Conservation (phyloP, 1,140 invertebrate genomes). For the Plectus sambesii region DNA sequence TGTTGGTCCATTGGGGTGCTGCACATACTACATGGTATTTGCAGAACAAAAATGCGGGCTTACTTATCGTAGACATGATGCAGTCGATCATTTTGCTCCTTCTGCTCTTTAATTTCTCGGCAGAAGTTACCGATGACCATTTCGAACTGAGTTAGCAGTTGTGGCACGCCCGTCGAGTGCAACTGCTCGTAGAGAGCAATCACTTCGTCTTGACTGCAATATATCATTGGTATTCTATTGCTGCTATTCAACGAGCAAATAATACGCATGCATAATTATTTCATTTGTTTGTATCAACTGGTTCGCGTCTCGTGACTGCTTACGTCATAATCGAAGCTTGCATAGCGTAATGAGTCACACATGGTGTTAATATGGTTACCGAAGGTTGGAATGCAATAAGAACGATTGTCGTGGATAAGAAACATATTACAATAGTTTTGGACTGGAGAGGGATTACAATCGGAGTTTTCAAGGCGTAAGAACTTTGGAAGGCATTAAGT, state of each 20-base stretch:
- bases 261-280: conserved; percentile 41
- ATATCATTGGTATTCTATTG: conserved; percentile 33
- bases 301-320: too few relatives aligned
- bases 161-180: conserved; percentile 44
- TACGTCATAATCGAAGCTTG: too few relatives aligned
- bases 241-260: conserved; percentile 41
- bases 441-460: too few relatives aligned
- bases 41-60: conserved; percentile 14
- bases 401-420: too few relatives aligned
- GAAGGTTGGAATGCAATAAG: too few relatives aligned
- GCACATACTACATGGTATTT: too few relatives aligned
- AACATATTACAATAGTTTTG: too few relatives aligned
- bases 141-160: conserved; percentile 47
- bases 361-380: too few relatives aligned
- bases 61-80: conserved; percentile 47
- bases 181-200: conserved; percentile 49
- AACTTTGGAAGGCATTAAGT: too few relatives aligned
- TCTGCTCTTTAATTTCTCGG: conserved; percentile 46
- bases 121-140: conserved; percentile 47
- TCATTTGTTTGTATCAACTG: conserved; percentile 44
- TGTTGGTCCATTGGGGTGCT: too few relatives aligned
- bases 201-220: conserved; percentile 48
- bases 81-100: conserved; percentile 46
- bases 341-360: too few relatives aligned
- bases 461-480: too few relatives aligned